Evolutionary conservation across 2,888 invertebrate genomes (phyloP).

Genomic region (Eumacrocentrus americanus): DNA sequence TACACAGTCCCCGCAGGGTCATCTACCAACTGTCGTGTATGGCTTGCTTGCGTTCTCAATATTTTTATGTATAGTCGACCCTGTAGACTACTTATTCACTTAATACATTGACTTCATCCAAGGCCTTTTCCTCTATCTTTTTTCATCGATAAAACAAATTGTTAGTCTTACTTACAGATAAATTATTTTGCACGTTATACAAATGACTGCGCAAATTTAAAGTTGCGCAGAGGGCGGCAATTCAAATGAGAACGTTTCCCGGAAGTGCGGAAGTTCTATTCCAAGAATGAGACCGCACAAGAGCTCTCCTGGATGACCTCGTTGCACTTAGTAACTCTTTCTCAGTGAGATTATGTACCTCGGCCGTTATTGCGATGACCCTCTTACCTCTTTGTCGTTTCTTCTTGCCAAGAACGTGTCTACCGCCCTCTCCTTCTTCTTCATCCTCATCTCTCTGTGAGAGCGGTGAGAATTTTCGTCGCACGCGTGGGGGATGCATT

Average conservation of each 20-base stretch:
- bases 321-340: constrained; percentile 1
- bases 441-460: constrained; percentile 8
- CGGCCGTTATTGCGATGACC: constrained; percentile 37
- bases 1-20: too few relatives aligned
- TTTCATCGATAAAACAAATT: too few relatives aligned
- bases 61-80: too few relatives aligned
- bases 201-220: neutral
- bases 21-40: too few relatives aligned
- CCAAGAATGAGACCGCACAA: neutral
- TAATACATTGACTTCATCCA: too few relatives aligned
- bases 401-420: constrained; percentile 48
- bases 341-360: neutral
- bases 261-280: neutral
- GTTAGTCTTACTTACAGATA: too few relatives aligned
- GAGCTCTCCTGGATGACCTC: constrained; percentile 13
- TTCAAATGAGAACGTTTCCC: too few relatives aligned
- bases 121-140: too few relatives aligned
- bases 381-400: constrained; percentile 42
- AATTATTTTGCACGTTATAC: too few relatives aligned
- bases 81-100: too few relatives aligned
- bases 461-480: constrained; percentile 46
- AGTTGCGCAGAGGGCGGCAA: too few relatives aligned
- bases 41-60: too few relatives aligned
- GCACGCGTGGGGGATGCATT: constrained; percentile 50
- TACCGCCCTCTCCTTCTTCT: constrained; percentile 47